Conservation (phyloP, 2,113 vertebrate species). For the Athene noctua region DNA sequence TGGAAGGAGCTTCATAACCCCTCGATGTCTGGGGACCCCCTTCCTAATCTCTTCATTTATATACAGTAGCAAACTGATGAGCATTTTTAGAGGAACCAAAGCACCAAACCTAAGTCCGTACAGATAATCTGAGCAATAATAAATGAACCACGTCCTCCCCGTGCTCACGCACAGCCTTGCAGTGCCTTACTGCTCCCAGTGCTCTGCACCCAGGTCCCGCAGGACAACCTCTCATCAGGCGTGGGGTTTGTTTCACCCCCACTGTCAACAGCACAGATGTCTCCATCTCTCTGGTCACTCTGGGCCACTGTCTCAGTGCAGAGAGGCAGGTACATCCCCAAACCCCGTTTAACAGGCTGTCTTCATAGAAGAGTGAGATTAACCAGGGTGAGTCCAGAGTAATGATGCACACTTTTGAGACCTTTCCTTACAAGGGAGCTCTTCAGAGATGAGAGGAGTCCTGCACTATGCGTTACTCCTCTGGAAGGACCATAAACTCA, state of each 20-base stretch:
- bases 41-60: not conserved
- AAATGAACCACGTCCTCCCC: not conserved
- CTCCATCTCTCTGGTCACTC: not conserved
- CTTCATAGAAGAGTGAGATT: not conserved
- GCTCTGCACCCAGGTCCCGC: not conserved
- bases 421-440: not conserved
- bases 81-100: not conserved
- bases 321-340: not conserved
- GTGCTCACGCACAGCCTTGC: not conserved
- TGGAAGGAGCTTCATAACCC: not conserved
- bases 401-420: rapidly evolving
- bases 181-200: not conserved
- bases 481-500: not conserved
- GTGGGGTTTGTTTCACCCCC: not conserved
- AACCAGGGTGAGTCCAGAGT: not conserved
- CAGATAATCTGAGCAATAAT: rapidly evolving
- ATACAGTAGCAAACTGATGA: not conserved
- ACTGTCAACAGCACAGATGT: not conserved
- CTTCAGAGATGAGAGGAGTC: not conserved
- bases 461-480: not conserved
- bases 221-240: rapidly evolving
- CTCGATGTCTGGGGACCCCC: rapidly evolving
- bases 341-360: not conserved
- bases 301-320: not conserved
- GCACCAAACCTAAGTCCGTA: not conserved